Evolutionary conservation across 2,797 vertebrate genomes (phyloP), one percentile per base, ranked within the genome.

Genomic region (Eutrigla gurnardus): DNA sequence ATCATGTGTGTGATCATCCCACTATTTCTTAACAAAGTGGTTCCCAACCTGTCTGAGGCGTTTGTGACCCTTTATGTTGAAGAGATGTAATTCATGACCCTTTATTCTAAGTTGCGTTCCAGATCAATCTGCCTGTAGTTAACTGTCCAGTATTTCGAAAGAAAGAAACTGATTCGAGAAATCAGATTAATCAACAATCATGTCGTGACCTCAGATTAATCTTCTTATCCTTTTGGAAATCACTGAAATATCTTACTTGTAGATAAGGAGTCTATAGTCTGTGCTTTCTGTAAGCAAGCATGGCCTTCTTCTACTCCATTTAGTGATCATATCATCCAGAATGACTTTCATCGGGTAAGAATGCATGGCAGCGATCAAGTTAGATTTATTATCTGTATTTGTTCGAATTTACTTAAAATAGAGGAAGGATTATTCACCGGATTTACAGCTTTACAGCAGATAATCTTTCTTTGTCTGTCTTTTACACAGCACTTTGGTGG

Each of bases 391-490:
- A 37, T 32, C 12, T 57, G 11, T 15, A 42, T 49, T 25, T 25
- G 36, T 64, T 58, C 13, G 17, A 69, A 64, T 37, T 36, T 17
- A 9, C 17, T 3, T 3, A 25, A 25, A 8, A 17, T 55, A 7
- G 46, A 57, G 36, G n/a, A 18, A 67, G 64, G 74, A 62, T 61
- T 54, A 66, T 9, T 57, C 25, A 67, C 25, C 57, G 43, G n/a
- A 36, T 62, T 55, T 46, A 58, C 7, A 63, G 52, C 43, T 47
- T 37, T 14, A 42, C 25, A 25, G 25, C 25, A 37, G 4, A 54
- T n/a, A 18, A 50, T 25, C 8, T 36, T 47, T 25, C 25, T 25
- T 25, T 25, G 25, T 25, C 14, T 58, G 39, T 37, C 17, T 58
- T 36, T 54, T 12, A 14, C 10, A 18, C 14, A 70, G 45, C 10